Percentiles rank a stretch among this genome's conserved stretches.
phyloP scores from a whole-genome alignment of 2,113 vertebrate genomes.

The Gavialis gangeticus region DNA sequence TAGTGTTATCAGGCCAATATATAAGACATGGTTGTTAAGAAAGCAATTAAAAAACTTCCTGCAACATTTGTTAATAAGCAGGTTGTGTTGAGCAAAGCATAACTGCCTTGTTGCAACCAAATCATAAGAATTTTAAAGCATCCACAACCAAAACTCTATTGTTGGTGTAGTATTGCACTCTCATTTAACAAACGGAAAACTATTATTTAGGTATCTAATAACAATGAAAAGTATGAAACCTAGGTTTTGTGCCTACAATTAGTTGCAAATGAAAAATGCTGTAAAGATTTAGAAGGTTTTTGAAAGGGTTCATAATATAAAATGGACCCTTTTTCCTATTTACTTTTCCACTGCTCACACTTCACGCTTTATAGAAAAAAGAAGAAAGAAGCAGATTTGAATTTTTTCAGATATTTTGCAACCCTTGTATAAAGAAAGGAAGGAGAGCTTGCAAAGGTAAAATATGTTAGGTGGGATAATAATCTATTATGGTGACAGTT shows the following conservation, averaged over 20 bases:
- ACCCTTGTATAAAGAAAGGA: background rate
- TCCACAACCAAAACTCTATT: background rate
- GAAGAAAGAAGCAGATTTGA: background rate
- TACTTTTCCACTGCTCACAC: background rate
- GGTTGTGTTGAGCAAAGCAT: background rate
- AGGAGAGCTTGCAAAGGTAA: slow-evolving; percentile 68
- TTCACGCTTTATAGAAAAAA: slow-evolving; percentile 2
- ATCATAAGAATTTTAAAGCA: background rate
- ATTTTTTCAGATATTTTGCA: slow-evolving; percentile 31
- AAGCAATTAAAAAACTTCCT: background rate
- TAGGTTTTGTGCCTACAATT: background rate
- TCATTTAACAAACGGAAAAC: background rate
- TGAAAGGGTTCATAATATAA: background rate
- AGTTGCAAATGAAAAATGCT: background rate
- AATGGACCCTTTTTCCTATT: background rate
- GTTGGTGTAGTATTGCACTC: background rate
- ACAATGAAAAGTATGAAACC: background rate
- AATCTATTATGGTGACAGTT: slow-evolving; percentile 79
- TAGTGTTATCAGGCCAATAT: background rate
- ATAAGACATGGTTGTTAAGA: background rate
- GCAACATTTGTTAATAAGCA: background rate
- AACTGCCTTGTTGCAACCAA: background rate
- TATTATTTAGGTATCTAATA: background rate
- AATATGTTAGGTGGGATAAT: slow-evolving; percentile 72
- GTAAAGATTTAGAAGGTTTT: background rate